Evolutionary conservation across 2,113 vertebrate species (phyloP).

Genomic region (Passer montanus): DNA sequence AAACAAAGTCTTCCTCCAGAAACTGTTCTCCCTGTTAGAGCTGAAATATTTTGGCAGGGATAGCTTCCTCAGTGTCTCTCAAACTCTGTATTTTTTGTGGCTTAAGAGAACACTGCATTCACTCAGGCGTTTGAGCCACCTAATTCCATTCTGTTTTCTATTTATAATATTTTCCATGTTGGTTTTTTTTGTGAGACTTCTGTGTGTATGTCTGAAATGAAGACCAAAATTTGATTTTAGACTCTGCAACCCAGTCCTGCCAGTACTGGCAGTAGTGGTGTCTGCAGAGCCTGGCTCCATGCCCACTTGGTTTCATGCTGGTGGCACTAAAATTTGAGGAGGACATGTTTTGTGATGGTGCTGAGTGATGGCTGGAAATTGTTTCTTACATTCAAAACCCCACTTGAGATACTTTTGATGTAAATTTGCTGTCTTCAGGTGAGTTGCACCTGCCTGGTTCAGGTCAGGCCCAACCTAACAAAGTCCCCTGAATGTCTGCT

Average conservation of each 20-base stretch:
- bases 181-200: background rate
- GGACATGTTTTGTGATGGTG: background rate
- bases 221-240: constrained; percentile 1
- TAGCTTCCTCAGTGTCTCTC: constrained; percentile 37
- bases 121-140: constrained; percentile 25
- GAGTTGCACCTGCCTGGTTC: background rate
- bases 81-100: constrained; percentile 39
- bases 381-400: background rate
- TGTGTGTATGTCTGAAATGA: constrained; percentile 8
- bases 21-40: constrained; percentile 34
- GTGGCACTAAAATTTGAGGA: background rate
- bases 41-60: constrained; percentile 52
- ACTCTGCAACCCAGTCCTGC: background rate
- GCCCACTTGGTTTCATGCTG: background rate
- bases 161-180: constrained; percentile 52
- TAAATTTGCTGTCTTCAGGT: background rate
- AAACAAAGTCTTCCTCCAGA: constrained; percentile 40
- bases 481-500: background rate
- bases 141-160: constrained; percentile 33
- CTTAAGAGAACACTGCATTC: constrained; percentile 35
- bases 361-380: background rate
- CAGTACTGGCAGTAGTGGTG: background rate
- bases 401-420: background rate
- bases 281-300: background rate
- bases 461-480: background rate